phyloP scores from a whole-genome alignment of 2,888 invertebrate species.

The Oscheius sp. region DNA sequence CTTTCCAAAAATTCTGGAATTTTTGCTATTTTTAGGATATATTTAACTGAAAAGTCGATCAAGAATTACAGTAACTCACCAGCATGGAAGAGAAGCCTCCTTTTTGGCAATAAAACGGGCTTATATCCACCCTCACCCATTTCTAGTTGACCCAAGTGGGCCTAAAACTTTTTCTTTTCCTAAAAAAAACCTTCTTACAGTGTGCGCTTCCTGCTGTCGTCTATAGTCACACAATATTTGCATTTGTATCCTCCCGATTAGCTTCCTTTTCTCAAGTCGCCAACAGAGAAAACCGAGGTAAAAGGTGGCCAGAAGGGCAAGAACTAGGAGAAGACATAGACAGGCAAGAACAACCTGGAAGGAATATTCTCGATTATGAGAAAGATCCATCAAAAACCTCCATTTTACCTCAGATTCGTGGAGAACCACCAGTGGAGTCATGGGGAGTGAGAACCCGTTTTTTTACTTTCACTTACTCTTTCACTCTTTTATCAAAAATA shows the following conservation, averaged over 20 bases:
- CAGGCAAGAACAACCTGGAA: conserved; percentile 15
- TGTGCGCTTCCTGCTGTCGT: conserved; percentile 37
- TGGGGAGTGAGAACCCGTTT: too few species aligned
- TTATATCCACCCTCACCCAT: conserved; percentile 2
- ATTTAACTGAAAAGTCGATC: too few species aligned
- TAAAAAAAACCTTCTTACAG: conserved; percentile 7
- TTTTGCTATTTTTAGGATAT: neutral
- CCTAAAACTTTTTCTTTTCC: neutral
- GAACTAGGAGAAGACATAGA: neutral
- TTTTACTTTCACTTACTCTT: too few species aligned
- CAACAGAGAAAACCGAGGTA: conserved; percentile 43
- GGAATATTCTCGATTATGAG: too few species aligned
- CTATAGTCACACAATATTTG: conserved; percentile 61
- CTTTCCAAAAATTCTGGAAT: conserved; percentile 78
- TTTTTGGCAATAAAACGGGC: conserved; percentile 20
- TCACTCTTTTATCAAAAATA: too few species aligned
- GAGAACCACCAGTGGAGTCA: too few species aligned
- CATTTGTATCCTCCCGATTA: conserved; percentile 65
- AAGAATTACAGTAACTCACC: too few species aligned
- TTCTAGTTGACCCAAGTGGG: neutral
- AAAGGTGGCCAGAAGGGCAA: conserved; percentile 30
- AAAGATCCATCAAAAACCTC: too few species aligned
- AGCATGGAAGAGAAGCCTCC: conserved; percentile 39
- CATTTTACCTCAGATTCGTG: too few species aligned
- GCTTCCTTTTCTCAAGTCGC: conserved; percentile 41